Evolutionary conservation across 2,113 vertebrate genomes (phyloP).

Genomic region (Dolichotis patagonum): DNA sequence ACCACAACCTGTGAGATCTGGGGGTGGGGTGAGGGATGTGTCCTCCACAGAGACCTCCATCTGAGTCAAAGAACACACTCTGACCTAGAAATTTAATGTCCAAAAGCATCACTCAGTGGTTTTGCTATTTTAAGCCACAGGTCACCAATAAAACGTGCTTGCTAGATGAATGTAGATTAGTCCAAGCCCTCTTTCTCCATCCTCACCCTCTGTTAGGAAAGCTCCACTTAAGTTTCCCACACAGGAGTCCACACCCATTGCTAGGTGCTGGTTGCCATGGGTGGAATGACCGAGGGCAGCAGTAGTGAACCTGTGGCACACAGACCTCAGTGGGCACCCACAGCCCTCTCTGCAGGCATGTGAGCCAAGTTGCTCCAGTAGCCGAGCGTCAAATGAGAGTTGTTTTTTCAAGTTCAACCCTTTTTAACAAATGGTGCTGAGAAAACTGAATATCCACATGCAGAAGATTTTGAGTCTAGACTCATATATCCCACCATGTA

Average conservation of each 20-base stretch:
- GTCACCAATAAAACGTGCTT: not conserved
- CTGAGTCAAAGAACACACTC: slow-evolving; percentile 11
- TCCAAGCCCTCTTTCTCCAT: not conserved
- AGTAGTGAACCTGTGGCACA: not conserved
- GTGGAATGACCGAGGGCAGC: not conserved
- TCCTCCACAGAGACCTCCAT: not conserved
- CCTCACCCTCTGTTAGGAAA: no score
- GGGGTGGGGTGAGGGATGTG: not conserved
- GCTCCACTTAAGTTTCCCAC: not conserved
- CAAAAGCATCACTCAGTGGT: not conserved
- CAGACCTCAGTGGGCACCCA: not conserved
- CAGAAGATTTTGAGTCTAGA: not conserved
- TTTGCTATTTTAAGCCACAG: not conserved
- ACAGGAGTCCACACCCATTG: not conserved
- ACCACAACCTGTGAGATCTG: not conserved
- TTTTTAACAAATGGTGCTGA: not conserved
- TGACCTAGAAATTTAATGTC: not conserved
- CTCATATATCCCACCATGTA: not conserved
- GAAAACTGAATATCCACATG: not conserved
- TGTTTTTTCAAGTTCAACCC: not conserved
- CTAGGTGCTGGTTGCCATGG: not conserved
- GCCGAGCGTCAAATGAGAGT: not conserved
- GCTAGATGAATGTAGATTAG: no score
- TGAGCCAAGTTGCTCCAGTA: not conserved
- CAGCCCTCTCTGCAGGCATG: not conserved